These are phyloP conservation scores for Orthosia incerta DNA, from an alignment of 2,888 invertebrate genomes.

Conservation along the genomic window DNA sequence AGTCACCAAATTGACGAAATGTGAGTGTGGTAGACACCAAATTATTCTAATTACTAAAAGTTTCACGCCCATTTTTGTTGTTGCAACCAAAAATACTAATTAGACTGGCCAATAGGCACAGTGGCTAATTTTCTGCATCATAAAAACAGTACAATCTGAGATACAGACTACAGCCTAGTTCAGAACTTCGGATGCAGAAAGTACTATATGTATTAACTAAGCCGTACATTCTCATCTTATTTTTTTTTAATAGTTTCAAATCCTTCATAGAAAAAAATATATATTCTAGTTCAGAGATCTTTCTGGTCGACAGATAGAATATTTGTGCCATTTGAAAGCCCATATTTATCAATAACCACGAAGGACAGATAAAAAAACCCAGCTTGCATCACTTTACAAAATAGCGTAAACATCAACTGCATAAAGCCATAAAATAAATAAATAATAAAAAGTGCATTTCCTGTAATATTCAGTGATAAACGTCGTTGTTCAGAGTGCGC, in stretches of 20 bases:
- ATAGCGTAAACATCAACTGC: conserved; percentile 13
- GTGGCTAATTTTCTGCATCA: background rate
- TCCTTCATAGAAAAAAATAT: background rate
- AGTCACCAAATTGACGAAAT: background rate
- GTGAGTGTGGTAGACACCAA: too few relatives aligned
- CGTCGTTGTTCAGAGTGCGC: conserved; percentile 60
- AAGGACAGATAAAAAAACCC: conserved; percentile 1
- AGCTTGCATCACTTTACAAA: background rate
- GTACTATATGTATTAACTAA: too few relatives aligned
- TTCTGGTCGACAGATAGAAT: background rate
- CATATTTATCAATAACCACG: background rate
- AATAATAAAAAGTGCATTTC: conserved; percentile 50
- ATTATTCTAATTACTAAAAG: background rate
- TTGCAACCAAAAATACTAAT: background rate
- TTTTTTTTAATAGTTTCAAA: background rate
- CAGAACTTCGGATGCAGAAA: too few relatives aligned
- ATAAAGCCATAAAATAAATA: conserved; percentile 6
- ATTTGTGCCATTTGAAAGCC: background rate
- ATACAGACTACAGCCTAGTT: too few relatives aligned
- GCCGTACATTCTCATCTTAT: too few relatives aligned
- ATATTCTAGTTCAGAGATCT: background rate
- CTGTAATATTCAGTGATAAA: conserved; percentile 57
- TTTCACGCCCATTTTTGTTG: background rate
- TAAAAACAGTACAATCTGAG: background rate
- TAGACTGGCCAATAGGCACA: background rate